Evolutionary conservation across 1,140 invertebrate genomes (phyloP).

Genomic region (Saccostrea echinata): DNA sequence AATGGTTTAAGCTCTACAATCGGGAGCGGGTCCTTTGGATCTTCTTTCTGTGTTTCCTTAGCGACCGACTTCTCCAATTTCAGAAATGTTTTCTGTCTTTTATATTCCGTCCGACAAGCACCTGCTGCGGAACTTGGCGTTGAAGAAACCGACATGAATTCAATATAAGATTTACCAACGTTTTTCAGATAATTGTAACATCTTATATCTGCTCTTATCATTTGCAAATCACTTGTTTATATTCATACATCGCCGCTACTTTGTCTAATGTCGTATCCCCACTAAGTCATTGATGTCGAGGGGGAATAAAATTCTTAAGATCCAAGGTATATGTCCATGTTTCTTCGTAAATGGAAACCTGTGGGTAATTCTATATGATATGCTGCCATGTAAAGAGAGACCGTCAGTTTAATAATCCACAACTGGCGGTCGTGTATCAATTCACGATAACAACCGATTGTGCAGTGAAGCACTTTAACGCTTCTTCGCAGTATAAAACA

Average conservation of each 20-base stretch:
- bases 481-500: constrained; percentile 13
- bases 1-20: constrained; percentile 69
- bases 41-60: constrained; percentile 39
- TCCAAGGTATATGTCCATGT: background rate
- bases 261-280: background rate
- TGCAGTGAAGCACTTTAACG: constrained; percentile 24
- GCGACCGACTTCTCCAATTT: constrained; percentile 45
- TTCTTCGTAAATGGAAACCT: background rate
- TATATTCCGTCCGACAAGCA: constrained; percentile 54
- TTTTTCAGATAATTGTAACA: constrained; percentile 2
- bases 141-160: constrained; percentile 50
- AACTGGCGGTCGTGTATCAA: constrained; percentile 16
- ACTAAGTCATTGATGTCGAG: background rate
- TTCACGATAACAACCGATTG: constrained; percentile 34
- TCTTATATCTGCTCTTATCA: background rate
- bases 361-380: constrained; percentile 25
- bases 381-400: constrained; percentile 11
- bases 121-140: constrained; percentile 43
- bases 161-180: background rate
- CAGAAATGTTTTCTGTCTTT: constrained; percentile 49
- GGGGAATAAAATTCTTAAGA: constrained; percentile 2
- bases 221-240: constrained; percentile 22
- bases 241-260: background rate
- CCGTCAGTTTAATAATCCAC: constrained; percentile 36
- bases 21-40: constrained; percentile 60